Conservation (phyloP, 2,113 vertebrate genomes). For the Limnothrissa miodon region DNA sequence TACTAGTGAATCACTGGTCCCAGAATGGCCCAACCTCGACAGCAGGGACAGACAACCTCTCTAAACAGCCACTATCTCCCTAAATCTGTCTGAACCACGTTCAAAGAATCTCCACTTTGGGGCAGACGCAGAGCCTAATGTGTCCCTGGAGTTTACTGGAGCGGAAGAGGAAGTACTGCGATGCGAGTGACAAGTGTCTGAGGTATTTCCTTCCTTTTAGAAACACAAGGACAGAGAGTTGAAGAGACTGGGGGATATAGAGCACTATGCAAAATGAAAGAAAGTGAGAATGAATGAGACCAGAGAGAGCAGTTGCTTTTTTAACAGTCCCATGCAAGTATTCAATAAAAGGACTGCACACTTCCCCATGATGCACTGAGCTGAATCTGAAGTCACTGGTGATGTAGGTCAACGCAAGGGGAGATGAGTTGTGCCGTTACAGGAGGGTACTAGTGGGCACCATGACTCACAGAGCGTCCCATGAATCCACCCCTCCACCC, state of each 20-base stretch:
- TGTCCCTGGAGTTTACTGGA: neutral
- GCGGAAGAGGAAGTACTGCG: neutral
- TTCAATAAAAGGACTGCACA: neutral
- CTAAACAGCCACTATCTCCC: neutral
- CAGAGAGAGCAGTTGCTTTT: neutral
- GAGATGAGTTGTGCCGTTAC: neutral
- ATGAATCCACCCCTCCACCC: neutral
- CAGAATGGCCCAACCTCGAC: neutral
- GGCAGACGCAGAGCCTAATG: neutral
- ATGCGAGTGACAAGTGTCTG: neutral
- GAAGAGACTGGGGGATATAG: neutral
- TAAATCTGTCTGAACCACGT: neutral
- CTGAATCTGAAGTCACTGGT: neutral
- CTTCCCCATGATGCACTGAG: constrained; percentile 1
- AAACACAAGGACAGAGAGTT: neutral
- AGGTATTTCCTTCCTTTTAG: constrained; percentile 3
- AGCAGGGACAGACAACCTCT: neutral
- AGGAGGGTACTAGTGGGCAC: neutral
- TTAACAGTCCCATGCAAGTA: neutral
- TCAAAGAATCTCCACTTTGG: neutral
- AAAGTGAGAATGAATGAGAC: neutral
- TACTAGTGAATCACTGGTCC: neutral
- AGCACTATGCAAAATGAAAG: neutral
- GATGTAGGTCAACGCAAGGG: neutral
- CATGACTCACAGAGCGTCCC: neutral